A percentile compares a stretch with the other conserved stretches of the same genome.
Conservation (phyloP, 2,888 invertebrate species). For the Cheilosia grossa region DNA sequence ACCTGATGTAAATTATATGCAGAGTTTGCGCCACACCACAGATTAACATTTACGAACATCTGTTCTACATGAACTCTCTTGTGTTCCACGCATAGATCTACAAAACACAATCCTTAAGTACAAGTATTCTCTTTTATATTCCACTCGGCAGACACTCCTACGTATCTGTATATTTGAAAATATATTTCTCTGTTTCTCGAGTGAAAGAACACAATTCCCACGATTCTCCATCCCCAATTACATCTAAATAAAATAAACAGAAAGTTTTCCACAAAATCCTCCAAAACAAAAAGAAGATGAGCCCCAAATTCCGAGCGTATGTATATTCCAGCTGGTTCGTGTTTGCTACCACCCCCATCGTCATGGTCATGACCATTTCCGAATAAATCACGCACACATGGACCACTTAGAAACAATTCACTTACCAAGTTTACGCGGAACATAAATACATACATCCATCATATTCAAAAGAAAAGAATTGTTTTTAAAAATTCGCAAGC, state of each 20-base stretch:
- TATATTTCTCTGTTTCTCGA: neutral
- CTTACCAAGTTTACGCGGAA: neutral
- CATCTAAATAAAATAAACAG: slow-evolving; percentile 3
- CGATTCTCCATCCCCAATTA: neutral
- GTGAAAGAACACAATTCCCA: neutral
- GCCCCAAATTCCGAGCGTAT: neutral
- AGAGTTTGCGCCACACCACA: neutral
- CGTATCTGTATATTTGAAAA: neutral
- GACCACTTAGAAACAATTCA: neutral
- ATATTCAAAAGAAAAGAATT: neutral
- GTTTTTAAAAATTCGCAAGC: neutral
- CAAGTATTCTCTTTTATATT: neutral
- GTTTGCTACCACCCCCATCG: slow-evolving; percentile 2
- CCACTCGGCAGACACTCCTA: neutral
- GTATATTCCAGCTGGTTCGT: slow-evolving; percentile 4
- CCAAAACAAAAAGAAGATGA: neutral
- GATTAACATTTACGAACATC: neutral
- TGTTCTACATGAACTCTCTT: neutral
- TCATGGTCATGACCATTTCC: slow-evolving; percentile 10
- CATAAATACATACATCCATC: neutral
- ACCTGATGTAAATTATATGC: neutral
- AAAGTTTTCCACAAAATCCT: neutral
- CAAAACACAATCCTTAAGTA: neutral
- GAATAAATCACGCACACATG: neutral
- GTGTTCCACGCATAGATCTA: neutral